These are phyloP conservation scores for Actinostola sp. DNA, from an alignment of 92 coral and sea anemone genomes.

Conservation along the genomic window DNA sequence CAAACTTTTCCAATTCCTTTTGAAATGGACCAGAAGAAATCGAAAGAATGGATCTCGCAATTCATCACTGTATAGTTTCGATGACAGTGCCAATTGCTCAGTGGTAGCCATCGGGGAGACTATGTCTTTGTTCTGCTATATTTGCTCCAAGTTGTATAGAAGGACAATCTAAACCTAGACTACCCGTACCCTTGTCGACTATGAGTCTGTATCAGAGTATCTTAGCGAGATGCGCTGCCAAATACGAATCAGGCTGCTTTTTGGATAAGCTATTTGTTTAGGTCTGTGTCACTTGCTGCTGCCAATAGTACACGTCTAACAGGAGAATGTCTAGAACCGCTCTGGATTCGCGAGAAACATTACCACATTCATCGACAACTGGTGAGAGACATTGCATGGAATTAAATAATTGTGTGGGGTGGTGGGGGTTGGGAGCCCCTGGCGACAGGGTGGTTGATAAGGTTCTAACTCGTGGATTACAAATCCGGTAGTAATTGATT, in stretches of 20 bases:
- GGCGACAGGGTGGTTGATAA: no score
- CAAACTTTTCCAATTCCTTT: background rate
- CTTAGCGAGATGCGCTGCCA: constrained; percentile 65
- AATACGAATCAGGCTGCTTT: no score
- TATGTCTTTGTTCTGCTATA: constrained; percentile 31
- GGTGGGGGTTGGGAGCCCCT: no score
- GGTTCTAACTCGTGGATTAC: no score
- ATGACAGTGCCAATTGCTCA: constrained; percentile 9
- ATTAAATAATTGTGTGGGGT: no score
- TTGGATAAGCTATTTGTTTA: background rate
- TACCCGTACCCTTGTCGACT: constrained; percentile 70
- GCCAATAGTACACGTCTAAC: constrained; percentile 18
- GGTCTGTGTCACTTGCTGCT: constrained; percentile 30
- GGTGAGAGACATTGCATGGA: no score
- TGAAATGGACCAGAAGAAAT: background rate
- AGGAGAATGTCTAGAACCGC: constrained; percentile 30
- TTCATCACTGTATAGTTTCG: background rate
- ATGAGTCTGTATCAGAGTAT: constrained; percentile 75
- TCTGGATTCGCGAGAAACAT: constrained; percentile 27
- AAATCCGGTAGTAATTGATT: no score
- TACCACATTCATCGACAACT: constrained; percentile 10
- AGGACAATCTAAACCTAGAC: constrained; percentile 33
- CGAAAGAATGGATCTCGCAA: background rate
- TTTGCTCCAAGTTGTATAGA: constrained; percentile 51
- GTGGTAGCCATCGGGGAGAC: constrained; percentile 20